Conservation (phyloP, 2,888 invertebrate species). For the Isotomurus palustris region DNA sequence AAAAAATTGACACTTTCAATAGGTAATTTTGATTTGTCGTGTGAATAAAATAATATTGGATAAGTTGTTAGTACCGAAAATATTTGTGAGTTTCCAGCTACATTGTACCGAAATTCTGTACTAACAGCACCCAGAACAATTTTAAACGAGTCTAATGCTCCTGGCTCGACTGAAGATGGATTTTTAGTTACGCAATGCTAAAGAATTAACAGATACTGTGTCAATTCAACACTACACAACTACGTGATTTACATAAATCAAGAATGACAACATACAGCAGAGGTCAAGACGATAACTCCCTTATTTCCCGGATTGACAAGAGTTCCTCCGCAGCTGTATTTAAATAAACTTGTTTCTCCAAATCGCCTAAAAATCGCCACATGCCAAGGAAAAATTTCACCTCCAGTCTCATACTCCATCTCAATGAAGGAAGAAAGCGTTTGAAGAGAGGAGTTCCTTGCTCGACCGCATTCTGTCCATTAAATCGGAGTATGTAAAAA, state of each 20-base stretch:
- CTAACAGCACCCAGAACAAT: slow-evolving; percentile 34
- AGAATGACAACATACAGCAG: slow-evolving; percentile 13
- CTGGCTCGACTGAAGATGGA: slow-evolving; percentile 24
- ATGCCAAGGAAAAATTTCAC: slow-evolving; percentile 38
- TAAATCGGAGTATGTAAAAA: background rate
- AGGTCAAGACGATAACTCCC: slow-evolving; percentile 33
- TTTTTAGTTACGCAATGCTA: slow-evolving; percentile 35
- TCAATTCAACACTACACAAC: background rate
- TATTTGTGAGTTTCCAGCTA: slow-evolving; percentile 31
- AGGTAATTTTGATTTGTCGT: background rate
- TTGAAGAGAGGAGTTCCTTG: slow-evolving; percentile 27
- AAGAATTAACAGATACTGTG: background rate
- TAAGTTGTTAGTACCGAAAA: slow-evolving; percentile 17
- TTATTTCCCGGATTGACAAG: slow-evolving; percentile 34
- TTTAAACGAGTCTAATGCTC: slow-evolving; percentile 16
- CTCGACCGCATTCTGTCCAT: slow-evolving; percentile 31
- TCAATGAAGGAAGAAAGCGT: slow-evolving; percentile 36
- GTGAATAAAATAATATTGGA: background rate
- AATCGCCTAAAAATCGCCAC: slow-evolving; percentile 31
- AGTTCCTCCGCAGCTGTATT: slow-evolving; percentile 33
- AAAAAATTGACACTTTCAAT: background rate
- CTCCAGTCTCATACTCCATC: slow-evolving; percentile 29
- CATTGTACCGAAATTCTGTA: slow-evolving; percentile 28
- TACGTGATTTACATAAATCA: background rate
- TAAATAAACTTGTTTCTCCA: slow-evolving; percentile 23